Conservation (phyloP, 2,797 vertebrate genomes). For the Sebastes vulpes region DNA sequence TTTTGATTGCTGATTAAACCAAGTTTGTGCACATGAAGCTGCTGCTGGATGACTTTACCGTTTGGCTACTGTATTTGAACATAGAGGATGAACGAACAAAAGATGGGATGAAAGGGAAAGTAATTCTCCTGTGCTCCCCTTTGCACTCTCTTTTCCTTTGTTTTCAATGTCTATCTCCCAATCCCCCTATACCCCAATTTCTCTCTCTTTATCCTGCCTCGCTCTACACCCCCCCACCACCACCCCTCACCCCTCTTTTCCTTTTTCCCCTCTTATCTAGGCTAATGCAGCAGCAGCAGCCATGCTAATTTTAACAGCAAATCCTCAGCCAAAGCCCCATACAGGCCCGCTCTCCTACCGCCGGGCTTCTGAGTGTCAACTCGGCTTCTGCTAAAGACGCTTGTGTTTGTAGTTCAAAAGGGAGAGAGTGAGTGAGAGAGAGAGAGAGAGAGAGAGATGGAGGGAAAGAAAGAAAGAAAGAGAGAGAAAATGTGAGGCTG, state of each 20-base stretch:
- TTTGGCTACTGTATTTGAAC: conserved; percentile 29
- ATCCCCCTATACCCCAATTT: conserved; percentile 54
- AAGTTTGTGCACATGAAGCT: neutral
- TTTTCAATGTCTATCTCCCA: conserved; percentile 42
- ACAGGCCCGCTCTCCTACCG: conserved; percentile 52
- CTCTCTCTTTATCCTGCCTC: conserved; percentile 46
- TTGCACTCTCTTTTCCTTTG: conserved; percentile 31
- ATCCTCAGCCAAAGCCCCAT: conserved; percentile 78
- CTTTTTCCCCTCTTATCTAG: conserved; percentile 78
- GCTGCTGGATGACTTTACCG: conserved; percentile 11
- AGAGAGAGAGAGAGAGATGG: conserved; percentile 1
- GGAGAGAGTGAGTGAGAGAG: neutral
- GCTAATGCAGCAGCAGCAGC: conserved; percentile 80
- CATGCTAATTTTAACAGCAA: conserved; percentile 84
- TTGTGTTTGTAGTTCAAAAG: conserved; percentile 43
- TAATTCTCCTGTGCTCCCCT: conserved; percentile 43
- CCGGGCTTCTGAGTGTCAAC: conserved; percentile 59
- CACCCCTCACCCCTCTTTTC: conserved; percentile 44
- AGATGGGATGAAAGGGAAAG: conserved; percentile 46
- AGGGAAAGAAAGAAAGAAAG: neutral
- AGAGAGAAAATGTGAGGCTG: conserved; percentile 12
- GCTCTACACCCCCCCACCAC: neutral
- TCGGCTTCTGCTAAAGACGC: conserved; percentile 40
- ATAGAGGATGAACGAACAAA: conserved; percentile 44
- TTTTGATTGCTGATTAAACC: neutral